A percentile compares a stretch with the other conserved stretches of the same genome.
phyloP scores from a whole-genome alignment of 1,140 invertebrate genomes.

The Leptinotarsa undecemlineata region DNA sequence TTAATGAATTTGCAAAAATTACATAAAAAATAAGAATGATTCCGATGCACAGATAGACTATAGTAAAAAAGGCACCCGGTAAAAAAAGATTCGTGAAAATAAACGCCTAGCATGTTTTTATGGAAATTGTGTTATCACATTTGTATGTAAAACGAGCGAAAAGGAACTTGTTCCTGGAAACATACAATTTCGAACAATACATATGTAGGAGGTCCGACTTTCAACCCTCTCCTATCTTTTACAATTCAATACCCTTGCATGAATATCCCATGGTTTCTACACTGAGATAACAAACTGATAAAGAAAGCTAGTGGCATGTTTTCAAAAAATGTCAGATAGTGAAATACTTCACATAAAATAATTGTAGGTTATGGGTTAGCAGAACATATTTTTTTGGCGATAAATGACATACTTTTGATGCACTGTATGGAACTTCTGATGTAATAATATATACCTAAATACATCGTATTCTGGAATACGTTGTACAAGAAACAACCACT shows the following conservation, averaged over 20 bases:
- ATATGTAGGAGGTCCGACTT: slow-evolving; percentile 39
- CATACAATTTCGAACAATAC: slow-evolving; percentile 40
- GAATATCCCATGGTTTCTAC: slow-evolving; percentile 39
- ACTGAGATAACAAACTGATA: slow-evolving; percentile 12
- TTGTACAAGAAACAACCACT: no score
- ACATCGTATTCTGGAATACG: no score
- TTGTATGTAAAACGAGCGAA: slow-evolving; percentile 8
- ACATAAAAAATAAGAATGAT: no score
- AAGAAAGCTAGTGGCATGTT: not conserved
- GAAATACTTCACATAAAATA: no score
- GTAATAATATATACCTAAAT: no score
- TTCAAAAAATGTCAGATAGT: no score
- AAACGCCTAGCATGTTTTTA: not conserved
- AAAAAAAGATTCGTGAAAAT: not conserved
- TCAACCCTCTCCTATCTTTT: slow-evolving; percentile 35
- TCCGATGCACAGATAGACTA: no score
- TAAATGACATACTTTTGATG: no score
- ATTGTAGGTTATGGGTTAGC: no score
- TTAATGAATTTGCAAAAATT: no score
- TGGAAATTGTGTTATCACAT: not conserved
- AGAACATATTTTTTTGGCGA: no score
- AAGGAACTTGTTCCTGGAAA: slow-evolving; percentile 22
- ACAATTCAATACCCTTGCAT: slow-evolving; percentile 41
- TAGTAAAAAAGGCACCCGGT: not conserved
- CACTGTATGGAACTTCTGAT: no score